Evolutionary conservation across 2,888 invertebrate species (phyloP).

Genomic region (Oxytorus armatus): DNA sequence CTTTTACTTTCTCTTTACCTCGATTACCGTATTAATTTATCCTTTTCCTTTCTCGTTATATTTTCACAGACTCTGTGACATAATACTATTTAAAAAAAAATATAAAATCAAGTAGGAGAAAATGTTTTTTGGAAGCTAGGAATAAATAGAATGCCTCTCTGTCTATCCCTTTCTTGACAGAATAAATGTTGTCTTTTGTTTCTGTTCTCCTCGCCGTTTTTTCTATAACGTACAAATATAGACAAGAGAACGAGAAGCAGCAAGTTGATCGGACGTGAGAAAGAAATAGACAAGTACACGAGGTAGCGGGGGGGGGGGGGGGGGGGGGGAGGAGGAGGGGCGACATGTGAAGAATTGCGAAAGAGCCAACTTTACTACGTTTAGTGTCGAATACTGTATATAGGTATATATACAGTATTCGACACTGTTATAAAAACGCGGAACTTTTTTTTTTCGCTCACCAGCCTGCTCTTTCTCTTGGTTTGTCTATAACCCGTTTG

Average conservation of each 20-base stretch:
- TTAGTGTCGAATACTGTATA: conserved; percentile 28
- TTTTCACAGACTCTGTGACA: not conserved
- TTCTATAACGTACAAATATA: not conserved
- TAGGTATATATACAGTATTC: not conserved
- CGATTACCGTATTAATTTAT: not conserved
- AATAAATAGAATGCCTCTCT: not conserved
- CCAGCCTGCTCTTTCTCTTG: conserved; percentile 35
- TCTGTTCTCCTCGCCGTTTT: not conserved
- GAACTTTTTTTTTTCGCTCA: conserved; percentile 17
- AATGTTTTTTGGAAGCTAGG: not conserved
- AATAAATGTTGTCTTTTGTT: too few species aligned
- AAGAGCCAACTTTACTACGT: conserved; percentile 49
- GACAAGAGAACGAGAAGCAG: conserved; percentile 19
- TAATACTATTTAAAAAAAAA: not conserved
- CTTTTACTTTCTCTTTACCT: not conserved
- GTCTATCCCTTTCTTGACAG: too few species aligned
- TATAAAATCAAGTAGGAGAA: too few species aligned
- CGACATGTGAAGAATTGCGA: conserved; percentile 25
- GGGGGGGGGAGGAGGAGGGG: conserved; percentile 1
- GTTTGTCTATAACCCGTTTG: conserved; percentile 35
- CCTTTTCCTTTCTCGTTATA: not conserved
- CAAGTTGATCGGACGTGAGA: conserved; percentile 50
- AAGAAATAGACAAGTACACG: not conserved
- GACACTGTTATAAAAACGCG: conserved; percentile 19
- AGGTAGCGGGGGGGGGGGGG: conserved; percentile 4